Evolutionary conservation across 1,140 invertebrate species (phyloP), one percentile per base, ranked within the genome.

Genomic region (Meloidogyne hapla): DNA sequence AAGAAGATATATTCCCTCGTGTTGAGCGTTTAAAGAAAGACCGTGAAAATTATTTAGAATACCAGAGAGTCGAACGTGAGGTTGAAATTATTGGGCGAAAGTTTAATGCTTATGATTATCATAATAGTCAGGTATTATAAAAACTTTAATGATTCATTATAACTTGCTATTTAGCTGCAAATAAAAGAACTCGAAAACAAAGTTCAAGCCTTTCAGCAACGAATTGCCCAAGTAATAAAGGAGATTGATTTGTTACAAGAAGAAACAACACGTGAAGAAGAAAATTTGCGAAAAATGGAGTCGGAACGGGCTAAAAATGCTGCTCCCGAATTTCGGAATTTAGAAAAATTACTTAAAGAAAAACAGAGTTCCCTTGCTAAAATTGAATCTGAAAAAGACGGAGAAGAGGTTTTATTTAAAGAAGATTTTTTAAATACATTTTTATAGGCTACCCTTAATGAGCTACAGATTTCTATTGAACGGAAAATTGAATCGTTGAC

Each of bases 1-100:
- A 90, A 71, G 94, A 96, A 88, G 93, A 95, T 86, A 93, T 97
- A 62, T 91, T 91, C 25, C 95, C 95, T 0, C 94, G 92, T 84
- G 87, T 98, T 65, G 90, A 92, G 40, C 95, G 94, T 88, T 87
- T 98, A 28, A 92, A 93, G 84, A 91, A 93, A 78, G 94, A 98
- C 85, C 89, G 93, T 62, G 89, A 91, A 1, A 91, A 92, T 75
- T 96, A 93, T 87, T 89, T 94, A 64, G 94, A 97, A 87, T 96
- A 92, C 86, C 93, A 96, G 87, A 92, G 93, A 83, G 89, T 93
- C 8, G 91, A 92, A 79, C 89, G 94, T 79, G 94, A 96, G 87
- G 87, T 96, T 25, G 94, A 97, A 80, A 92, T 94, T 85, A 90
- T 94, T 48, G 91, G 90, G 18, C 74, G 68, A 42, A 69, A 82